Base-by-base conservation (phyloP, 2,113 vertebrate species). In the Noturus placidus region DNA sequence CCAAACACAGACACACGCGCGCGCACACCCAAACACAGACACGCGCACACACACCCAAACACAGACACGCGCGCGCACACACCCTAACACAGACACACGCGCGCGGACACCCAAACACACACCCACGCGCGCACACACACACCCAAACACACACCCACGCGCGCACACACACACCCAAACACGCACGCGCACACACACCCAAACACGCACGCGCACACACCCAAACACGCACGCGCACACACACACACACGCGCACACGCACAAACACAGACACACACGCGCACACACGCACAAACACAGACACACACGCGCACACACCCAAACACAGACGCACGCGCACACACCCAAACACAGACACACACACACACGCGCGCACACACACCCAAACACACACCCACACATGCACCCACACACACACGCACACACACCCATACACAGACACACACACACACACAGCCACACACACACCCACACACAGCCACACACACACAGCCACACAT, bases 221-320 rank as follows among this genome's bases (percentile, higher is more conserved):
- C 35, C 33, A 70, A 87, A 88, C 90, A 91, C 35, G 35, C 35
- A 3, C 3, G n/a, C n/a, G n/a, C n/a, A n/a, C n/a, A n/a, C 86
- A 70, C 52, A 35, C 80, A 82, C 38, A 76, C 38, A 76, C 72
- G 27, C 38, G 46, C 38, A 27, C 74, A 77, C 72, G 50, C 72
- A 54, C 46, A 52, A 22, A 25, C 33, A 33, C 72, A 50, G 42
- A 46, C 70, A 74, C 89, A 88, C 11, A 15, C 74, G 15, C 25
- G 10, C 13, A n/a, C 8, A n/a, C n/a, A n/a, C n/a, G n/a, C n/a
- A n/a, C n/a, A n/a, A n/a, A n/a, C n/a, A n/a, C n/a, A n/a, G n/a
- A n/a, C n/a, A n/a, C n/a, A n/a, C n/a, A n/a, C 46, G n/a, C 74
- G n/a, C 74, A 50, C 46, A n/a, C 74, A 77, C 74, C 6, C 72